These are phyloP conservation scores for Spinus pinus DNA, from an alignment of 2,797 vertebrate genomes.

Conservation along the genomic window DNA sequence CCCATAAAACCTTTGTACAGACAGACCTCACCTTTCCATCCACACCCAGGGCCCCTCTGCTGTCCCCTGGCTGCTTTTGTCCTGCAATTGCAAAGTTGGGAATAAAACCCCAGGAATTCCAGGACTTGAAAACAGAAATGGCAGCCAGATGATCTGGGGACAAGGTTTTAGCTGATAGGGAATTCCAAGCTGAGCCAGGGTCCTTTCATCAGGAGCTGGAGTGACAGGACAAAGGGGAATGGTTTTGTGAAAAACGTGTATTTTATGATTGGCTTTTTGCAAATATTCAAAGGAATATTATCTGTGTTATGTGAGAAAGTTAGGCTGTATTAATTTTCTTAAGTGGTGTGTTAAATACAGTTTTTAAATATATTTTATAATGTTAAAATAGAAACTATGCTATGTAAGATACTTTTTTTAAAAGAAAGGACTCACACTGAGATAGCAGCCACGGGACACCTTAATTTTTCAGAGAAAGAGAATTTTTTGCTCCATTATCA, in stretches of 20 bases:
- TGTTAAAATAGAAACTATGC: too few species aligned
- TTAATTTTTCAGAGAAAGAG: too few species aligned
- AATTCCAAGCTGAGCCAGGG: neutral
- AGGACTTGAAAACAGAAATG: neutral
- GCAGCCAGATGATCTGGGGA: neutral
- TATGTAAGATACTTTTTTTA: too few species aligned
- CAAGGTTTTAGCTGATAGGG: neutral
- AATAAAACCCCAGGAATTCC: neutral
- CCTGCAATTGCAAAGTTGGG: neutral
- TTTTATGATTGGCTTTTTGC: too few species aligned
- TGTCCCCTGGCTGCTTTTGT: neutral
- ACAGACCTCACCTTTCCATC: neutral
- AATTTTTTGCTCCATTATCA: too few species aligned
- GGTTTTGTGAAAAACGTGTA: neutral
- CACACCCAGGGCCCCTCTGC: neutral
- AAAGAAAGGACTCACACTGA: accelerated
- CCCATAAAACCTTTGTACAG: neutral
- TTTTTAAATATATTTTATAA: too few species aligned
- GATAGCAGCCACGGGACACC: too few species aligned
- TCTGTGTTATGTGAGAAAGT: too few species aligned
- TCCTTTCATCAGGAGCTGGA: neutral
- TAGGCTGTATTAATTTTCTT: too few species aligned
- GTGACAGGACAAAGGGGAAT: neutral
- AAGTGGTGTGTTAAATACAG: too few species aligned
- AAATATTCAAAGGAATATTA: too few species aligned